Evolutionary conservation across 2,797 vertebrate species (phyloP), one percentile per base, ranked within the genome.

Genomic region (Silurus lanzhouensis): DNA sequence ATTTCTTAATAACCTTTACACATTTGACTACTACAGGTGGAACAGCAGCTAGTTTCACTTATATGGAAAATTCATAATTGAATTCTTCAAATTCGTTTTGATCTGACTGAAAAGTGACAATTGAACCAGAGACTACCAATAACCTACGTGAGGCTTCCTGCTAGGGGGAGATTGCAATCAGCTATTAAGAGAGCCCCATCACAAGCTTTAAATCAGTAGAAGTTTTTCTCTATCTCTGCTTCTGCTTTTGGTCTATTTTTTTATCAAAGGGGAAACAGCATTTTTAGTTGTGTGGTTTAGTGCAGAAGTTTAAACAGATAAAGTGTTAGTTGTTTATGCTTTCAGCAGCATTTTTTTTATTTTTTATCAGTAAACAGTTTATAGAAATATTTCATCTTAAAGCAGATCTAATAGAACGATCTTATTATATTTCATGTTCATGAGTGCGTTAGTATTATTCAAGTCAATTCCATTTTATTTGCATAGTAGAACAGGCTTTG

Each of bases 191-290:
- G 68, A 89, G 81, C 85, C 81, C 67, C 85, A 81, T 27, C 27
- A 25, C 72, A 44, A 83, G 68, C 88, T 91, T 92, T 91, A 89
- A 92, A 90, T 94, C 91, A 92, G 88, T 89, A 86, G 83, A 31
- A 79, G 78, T 84, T 88, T 83, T 85, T 61, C 52, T 82, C 84
- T 85, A 88, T 89, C 84, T 83, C 84, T 71, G 84, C 83, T 91
- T 91, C 84, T 90, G 89, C 88, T 86, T 88, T 89, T 88, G 85
- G 87, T 92, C 88, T 75, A 93, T 57, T 97, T 96, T 93, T 95
- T 93, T 96, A 92, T 92, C 94, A 93, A 57, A 96, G 91, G 82
- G 95, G 94, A 92, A 97, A 92, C 90, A 85, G 89, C 82, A 81
- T 91, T 88, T 89, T 84, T 90, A 90, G 89, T 89, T 44, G 64